Conservation (phyloP, 1,140 invertebrate species). For the Aphaenogaster ashmeadi region DNA sequence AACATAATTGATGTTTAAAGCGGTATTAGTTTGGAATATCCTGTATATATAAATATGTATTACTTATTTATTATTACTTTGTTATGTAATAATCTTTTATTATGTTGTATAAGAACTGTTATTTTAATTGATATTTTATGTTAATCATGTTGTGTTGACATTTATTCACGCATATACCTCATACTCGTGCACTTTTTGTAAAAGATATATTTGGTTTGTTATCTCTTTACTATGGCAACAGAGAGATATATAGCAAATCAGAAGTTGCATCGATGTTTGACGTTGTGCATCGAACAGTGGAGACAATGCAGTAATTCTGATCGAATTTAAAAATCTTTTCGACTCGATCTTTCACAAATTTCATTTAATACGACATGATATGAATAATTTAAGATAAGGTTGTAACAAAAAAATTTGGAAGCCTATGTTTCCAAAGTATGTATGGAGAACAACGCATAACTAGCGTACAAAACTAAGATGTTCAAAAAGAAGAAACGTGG, state of each 20-base stretch:
- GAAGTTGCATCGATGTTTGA: slow-evolving; percentile 10
- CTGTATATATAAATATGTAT: slow-evolving; percentile 21
- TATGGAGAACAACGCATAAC: not conserved
- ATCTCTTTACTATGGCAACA: slow-evolving; percentile 66
- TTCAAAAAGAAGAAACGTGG: slow-evolving; percentile 81
- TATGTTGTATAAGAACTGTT: slow-evolving; percentile 33
- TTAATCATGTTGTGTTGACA: slow-evolving; percentile 25
- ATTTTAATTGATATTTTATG: slow-evolving; percentile 40
- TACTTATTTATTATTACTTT: slow-evolving; percentile 22
- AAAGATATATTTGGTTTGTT: slow-evolving; percentile 25
- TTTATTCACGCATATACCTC: slow-evolving; percentile 28
- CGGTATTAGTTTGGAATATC: slow-evolving; percentile 16
- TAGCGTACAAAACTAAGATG: slow-evolving; percentile 69
- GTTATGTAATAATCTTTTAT: slow-evolving; percentile 1
- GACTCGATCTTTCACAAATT: not conserved
- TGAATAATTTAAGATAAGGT: not conserved
- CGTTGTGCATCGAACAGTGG: not conserved
- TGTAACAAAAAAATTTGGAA: not conserved
- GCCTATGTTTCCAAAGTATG: too few relatives aligned
- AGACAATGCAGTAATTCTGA: not conserved
- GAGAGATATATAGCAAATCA: not conserved
- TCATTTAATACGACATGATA: not conserved
- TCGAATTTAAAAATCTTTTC: not conserved
- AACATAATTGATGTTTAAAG: not conserved
- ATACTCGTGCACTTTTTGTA: not conserved